Conservation (phyloP, 2,113 vertebrate genomes). For the Raja brachyura region DNA sequence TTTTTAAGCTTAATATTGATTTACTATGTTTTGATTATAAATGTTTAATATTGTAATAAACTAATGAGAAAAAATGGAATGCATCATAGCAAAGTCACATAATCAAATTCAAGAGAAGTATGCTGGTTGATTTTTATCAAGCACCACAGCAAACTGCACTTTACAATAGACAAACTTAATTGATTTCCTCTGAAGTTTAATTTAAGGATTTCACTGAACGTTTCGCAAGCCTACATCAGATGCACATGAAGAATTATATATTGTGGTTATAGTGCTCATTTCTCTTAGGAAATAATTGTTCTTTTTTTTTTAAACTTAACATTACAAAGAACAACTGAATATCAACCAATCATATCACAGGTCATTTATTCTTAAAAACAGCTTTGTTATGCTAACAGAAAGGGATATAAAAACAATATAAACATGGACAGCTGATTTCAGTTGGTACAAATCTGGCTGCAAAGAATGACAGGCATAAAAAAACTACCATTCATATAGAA, state of each 20-base stretch:
- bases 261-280: not conserved
- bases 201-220: not conserved
- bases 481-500: not conserved
- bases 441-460: not conserved
- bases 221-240: no score
- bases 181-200: not conserved
- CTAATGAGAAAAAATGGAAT: no score
- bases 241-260: not conserved
- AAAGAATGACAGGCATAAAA: not conserved
- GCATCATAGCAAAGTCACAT: not conserved
- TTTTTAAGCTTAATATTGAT: not conserved
- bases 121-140: not conserved
- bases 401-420: not conserved
- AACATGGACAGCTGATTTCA: not conserved
- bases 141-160: not conserved
- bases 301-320: not conserved
- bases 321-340: not conserved
- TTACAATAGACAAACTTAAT: not conserved
- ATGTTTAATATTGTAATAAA: not conserved
- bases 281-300: not conserved
- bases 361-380: not conserved
- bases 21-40: not conserved
- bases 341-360: not conserved
- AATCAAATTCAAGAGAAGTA: not conserved
- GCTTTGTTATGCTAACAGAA: not conserved